phyloP scores from a whole-genome alignment of 2,797 vertebrate species.

The Potorous gilbertii region DNA sequence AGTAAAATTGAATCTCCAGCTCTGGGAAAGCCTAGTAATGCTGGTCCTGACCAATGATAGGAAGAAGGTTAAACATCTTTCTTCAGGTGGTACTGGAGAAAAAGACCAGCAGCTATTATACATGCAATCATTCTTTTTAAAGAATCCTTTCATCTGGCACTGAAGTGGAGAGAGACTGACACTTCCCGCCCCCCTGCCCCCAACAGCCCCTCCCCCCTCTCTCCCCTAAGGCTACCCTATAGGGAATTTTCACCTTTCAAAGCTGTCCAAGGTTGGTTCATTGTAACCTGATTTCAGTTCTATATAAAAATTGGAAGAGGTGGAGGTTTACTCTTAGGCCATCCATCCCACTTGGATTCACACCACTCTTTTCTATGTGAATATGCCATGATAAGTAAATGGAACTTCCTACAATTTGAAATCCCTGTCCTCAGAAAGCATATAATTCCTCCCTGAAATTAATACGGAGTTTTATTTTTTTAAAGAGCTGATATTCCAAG shows the following conservation, averaged over 20 bases:
- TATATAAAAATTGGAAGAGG: not conserved
- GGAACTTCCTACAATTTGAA: not conserved
- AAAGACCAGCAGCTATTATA: not conserved
- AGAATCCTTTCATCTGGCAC: not conserved
- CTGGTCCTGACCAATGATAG: not conserved
- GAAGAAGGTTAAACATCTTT: not conserved
- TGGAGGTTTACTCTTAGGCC: not conserved
- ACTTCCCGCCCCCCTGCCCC: not conserved
- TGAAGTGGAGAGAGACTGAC: not conserved
- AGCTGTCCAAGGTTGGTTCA: not conserved
- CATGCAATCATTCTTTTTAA: not conserved
- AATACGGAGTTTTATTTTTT: not conserved
- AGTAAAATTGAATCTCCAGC: not conserved
- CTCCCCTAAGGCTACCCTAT: not conserved
- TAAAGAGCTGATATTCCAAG: not conserved
- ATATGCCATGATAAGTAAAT: not conserved
- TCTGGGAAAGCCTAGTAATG: not conserved
- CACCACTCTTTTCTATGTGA: not conserved
- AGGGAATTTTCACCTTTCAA: not conserved
- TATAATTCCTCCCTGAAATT: not conserved
- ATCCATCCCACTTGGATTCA: not conserved
- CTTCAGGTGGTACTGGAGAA: not conserved
- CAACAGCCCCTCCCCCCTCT: too few relatives aligned
- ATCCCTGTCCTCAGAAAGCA: not conserved
- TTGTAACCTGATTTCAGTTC: not conserved